These are phyloP conservation scores for Trichogramma dendrolimi DNA, from an alignment of 2,888 invertebrate genomes.

Conservation along the genomic window DNA sequence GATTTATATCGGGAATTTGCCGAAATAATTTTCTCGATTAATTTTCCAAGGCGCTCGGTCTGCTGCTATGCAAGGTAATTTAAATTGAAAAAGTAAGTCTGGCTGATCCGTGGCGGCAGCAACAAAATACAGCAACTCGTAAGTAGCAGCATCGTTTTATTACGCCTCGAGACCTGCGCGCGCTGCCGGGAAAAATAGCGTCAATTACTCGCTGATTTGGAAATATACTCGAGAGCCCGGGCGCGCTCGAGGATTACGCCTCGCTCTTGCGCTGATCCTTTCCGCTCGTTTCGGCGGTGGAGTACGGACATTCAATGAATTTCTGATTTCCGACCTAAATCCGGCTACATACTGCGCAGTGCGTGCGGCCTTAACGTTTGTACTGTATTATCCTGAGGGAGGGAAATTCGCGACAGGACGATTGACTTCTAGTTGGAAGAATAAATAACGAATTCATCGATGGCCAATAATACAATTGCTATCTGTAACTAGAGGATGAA, in stretches of 20 bases:
- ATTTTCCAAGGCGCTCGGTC: too few relatives aligned
- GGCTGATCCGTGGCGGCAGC: too few relatives aligned
- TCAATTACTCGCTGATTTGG: slow-evolving; percentile 51
- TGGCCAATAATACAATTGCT: too few relatives aligned
- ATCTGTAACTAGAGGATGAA: too few relatives aligned
- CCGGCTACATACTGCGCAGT: background rate
- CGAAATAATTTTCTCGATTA: too few relatives aligned
- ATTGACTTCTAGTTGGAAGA: background rate
- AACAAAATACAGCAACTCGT: too few relatives aligned
- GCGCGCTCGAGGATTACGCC: slow-evolving; percentile 40
- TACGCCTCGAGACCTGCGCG: too few relatives aligned
- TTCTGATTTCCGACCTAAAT: slow-evolving; percentile 24
- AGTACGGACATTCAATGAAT: slow-evolving; percentile 13
- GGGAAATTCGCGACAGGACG: background rate
- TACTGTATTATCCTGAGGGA: background rate
- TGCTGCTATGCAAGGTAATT: too few relatives aligned
- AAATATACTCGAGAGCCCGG: slow-evolving; percentile 4
- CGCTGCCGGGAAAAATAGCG: slow-evolving; percentile 37
- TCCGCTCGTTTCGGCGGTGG: slow-evolving; percentile 42
- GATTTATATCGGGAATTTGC: too few relatives aligned
- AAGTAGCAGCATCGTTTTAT: too few relatives aligned
- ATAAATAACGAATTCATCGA: background rate
- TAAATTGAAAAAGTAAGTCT: too few relatives aligned
- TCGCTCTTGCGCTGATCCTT: slow-evolving; percentile 47
- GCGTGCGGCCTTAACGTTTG: background rate